A percentile compares a stretch with the other conserved stretches of the same genome.
Evolutionary conservation across 1,140 invertebrate genomes (phyloP).

Genomic region (Pissodes strobi): DNA sequence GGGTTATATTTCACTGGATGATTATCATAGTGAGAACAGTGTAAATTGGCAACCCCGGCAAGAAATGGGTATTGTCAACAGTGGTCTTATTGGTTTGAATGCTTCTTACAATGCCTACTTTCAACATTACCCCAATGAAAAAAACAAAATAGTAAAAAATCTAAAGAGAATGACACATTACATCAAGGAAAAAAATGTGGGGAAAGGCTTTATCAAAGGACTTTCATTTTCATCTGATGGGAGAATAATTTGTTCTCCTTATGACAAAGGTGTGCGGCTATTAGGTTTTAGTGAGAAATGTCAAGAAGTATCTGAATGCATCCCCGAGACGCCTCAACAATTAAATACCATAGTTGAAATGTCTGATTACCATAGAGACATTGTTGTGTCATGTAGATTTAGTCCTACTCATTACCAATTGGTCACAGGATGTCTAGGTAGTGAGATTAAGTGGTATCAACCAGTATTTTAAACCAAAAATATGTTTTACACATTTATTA

Average conservation of each 20-base stretch:
- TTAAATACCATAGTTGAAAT: constrained; percentile 65
- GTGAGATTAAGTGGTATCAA: constrained; percentile 88
- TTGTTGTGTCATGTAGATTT: constrained; percentile 91
- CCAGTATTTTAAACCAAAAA: constrained; percentile 64
- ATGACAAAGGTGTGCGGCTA: constrained; percentile 80
- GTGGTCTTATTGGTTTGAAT: constrained; percentile 43
- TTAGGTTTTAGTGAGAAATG: constrained; percentile 79
- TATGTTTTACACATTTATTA: too few relatives aligned
- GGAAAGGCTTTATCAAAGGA: constrained; percentile 86
- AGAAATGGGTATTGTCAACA: constrained; percentile 47
- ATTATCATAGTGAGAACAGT: constrained; percentile 26
- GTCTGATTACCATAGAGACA: constrained; percentile 77
- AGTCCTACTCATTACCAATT: constrained; percentile 82
- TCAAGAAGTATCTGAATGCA: constrained; percentile 75
- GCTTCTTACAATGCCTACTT: constrained; percentile 44
- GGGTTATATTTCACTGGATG: constrained; percentile 46
- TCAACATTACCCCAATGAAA: constrained; percentile 41
- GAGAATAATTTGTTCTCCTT: constrained; percentile 86
- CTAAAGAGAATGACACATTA: constrained; percentile 80
- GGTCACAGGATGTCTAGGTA: constrained; percentile 86
- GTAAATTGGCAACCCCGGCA: neutral
- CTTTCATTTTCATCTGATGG: constrained; percentile 88
- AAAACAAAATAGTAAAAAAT: constrained; percentile 62
- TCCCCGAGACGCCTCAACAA: constrained; percentile 58
- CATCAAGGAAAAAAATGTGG: constrained; percentile 84